Conservation (phyloP, 2,113 vertebrate species). For the Pelecanoides urinatrix region DNA sequence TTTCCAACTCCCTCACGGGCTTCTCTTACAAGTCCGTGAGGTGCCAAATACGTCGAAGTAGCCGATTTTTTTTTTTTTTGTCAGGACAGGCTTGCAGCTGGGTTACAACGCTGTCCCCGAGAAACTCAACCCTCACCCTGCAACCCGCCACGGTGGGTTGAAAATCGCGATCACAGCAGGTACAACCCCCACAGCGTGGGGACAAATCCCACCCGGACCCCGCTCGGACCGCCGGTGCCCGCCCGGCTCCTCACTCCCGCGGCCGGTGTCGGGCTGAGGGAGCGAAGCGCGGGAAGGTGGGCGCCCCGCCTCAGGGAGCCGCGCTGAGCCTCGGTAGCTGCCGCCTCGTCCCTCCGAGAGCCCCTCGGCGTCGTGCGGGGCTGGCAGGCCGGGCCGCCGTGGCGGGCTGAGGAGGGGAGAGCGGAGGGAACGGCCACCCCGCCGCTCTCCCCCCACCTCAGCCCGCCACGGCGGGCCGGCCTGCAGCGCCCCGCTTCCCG, state of each 20-base stretch:
- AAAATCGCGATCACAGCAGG: neutral
- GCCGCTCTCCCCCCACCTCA: neutral
- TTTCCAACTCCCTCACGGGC: neutral
- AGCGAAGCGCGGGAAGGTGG: neutral
- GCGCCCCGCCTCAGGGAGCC: neutral
- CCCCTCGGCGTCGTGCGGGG: too few relatives aligned
- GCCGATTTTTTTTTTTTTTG: fast-evolving
- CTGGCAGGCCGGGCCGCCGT: neutral
- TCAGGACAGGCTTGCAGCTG: neutral
- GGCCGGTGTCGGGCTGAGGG: neutral
- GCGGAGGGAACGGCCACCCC: neutral
- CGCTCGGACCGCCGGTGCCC: neutral
- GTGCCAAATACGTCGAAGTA: neutral
- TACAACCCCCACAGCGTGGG: neutral
- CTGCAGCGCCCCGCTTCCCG: neutral
- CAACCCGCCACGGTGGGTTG: neutral
- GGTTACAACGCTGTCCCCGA: neutral
- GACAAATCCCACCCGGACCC: neutral
- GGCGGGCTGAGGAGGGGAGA: neutral
- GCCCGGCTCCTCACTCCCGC: neutral
- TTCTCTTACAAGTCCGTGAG: neutral
- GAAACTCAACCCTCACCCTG: neutral
- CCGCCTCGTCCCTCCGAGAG: neutral
- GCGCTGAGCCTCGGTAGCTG: neutral
- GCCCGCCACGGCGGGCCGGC: neutral